phyloP scores from a whole-genome alignment of 2,888 invertebrate species.

The Drosophila mimetica region DNA sequence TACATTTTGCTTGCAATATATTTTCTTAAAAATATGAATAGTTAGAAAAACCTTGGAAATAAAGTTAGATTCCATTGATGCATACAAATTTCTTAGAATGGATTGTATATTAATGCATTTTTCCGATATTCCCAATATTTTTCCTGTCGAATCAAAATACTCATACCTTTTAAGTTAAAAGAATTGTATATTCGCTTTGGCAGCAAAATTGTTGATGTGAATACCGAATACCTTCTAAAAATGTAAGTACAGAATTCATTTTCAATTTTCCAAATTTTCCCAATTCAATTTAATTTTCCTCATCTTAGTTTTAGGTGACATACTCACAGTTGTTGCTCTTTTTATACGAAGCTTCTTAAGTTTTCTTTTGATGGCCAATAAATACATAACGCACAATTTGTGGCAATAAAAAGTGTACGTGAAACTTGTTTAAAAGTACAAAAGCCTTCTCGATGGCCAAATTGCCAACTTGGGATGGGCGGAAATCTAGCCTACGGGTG shows the following conservation, averaged over 20 bases:
- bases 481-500: conserved; percentile 20
- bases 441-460: conserved; percentile 13
- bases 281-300: neutral
- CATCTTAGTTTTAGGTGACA: neutral
- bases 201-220: neutral
- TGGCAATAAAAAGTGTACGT: conserved; percentile 69
- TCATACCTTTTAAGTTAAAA: neutral
- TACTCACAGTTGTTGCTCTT: neutral
- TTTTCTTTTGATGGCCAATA: conserved; percentile 33
- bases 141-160: conserved; percentile 1
- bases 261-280: neutral
- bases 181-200: neutral
- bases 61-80: neutral
- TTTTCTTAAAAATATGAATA: no score
- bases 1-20: no score
- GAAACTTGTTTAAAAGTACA: conserved; percentile 52
- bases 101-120: neutral
- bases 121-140: neutral
- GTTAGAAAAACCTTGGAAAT: neutral
- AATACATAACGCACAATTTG: conserved; percentile 72
- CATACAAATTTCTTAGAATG: neutral
- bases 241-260: neutral
- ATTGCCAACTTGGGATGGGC: neutral
- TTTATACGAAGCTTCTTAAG: neutral
- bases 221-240: neutral